These are phyloP conservation scores for Pocillopora damicornis DNA, from an alignment of 64 coral and sea anemone genomes.

Conservation along the genomic window DNA sequence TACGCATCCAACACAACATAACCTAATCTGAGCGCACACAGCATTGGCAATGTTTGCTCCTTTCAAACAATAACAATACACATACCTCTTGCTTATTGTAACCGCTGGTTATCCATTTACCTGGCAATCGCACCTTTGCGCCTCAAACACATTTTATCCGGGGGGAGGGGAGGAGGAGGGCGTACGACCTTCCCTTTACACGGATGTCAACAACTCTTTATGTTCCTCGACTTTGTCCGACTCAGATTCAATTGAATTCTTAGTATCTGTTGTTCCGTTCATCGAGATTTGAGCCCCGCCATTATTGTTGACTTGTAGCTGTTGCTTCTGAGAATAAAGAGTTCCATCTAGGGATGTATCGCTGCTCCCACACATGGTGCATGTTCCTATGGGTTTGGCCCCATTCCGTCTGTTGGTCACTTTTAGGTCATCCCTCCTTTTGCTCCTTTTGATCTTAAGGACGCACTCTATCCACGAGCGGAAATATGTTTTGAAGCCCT, in stretches of 20 bases:
- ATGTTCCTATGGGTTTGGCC: background rate
- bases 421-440: background rate
- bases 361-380: background rate
- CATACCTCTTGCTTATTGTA: too few species aligned
- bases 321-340: background rate
- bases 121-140: too few species aligned
- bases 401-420: background rate
- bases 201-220: background rate
- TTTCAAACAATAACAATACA: too few species aligned
- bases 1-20: too few species aligned
- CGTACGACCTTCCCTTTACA: too few species aligned
- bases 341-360: background rate
- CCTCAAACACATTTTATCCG: too few species aligned
- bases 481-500: slow-evolving; percentile 86
- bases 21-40: too few species aligned
- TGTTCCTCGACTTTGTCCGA: background rate
- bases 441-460: slow-evolving; percentile 25
- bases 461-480: slow-evolving; percentile 65
- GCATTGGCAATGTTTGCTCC: too few species aligned
- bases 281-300: background rate
- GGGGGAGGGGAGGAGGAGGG: too few species aligned
- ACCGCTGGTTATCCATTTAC: too few species aligned
- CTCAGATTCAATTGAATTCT: background rate
- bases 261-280: background rate
- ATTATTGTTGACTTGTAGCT: slow-evolving; percentile 7